phyloP scores from a whole-genome alignment of 2,797 vertebrate genomes.

The Mus caroli region DNA sequence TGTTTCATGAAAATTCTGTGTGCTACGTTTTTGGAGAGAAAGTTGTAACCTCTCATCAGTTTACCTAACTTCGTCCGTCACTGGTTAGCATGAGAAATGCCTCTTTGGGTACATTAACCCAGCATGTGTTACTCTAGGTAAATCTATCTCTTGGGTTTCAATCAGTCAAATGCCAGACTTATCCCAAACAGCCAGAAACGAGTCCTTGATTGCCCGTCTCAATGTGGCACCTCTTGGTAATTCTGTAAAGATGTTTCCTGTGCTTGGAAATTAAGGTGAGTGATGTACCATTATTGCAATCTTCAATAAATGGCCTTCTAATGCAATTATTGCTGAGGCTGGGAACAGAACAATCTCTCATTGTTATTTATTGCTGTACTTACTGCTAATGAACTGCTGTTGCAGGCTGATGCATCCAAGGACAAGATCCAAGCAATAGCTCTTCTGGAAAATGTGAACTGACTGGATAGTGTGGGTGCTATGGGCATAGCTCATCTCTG shows the following conservation, averaged over 20 bases:
- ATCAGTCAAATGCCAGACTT: slow-evolving; percentile 44
- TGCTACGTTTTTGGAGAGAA: slow-evolving; percentile 24
- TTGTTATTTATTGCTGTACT: slow-evolving; percentile 78
- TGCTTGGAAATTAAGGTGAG: slow-evolving; percentile 76
- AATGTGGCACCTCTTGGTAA: slow-evolving; percentile 69
- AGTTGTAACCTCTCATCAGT: not conserved
- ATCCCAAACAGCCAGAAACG: slow-evolving; percentile 44
- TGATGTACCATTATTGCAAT: slow-evolving; percentile 45
- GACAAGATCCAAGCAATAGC: slow-evolving; percentile 33
- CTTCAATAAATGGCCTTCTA: slow-evolving; percentile 73
- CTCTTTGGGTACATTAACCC: not conserved
- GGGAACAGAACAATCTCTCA: slow-evolving; percentile 72
- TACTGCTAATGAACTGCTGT: slow-evolving; percentile 73
- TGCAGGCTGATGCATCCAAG: slow-evolving; percentile 37
- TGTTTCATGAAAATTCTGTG: slow-evolving; percentile 46
- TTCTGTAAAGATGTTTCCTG: slow-evolving; percentile 69
- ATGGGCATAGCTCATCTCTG: not conserved
- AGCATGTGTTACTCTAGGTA: not conserved
- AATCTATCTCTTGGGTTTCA: slow-evolving; percentile 26
- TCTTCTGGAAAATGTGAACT: slow-evolving; percentile 18
- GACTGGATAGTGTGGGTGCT: not conserved
- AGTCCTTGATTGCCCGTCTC: slow-evolving; percentile 53
- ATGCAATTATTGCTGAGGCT: slow-evolving; percentile 72
- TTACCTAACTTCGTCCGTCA: not conserved
- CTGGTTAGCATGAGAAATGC: not conserved